Evolutionary conservation across 2,113 vertebrate species (phyloP), one percentile per base, ranked within the genome.

Genomic region (Alces alces): DNA sequence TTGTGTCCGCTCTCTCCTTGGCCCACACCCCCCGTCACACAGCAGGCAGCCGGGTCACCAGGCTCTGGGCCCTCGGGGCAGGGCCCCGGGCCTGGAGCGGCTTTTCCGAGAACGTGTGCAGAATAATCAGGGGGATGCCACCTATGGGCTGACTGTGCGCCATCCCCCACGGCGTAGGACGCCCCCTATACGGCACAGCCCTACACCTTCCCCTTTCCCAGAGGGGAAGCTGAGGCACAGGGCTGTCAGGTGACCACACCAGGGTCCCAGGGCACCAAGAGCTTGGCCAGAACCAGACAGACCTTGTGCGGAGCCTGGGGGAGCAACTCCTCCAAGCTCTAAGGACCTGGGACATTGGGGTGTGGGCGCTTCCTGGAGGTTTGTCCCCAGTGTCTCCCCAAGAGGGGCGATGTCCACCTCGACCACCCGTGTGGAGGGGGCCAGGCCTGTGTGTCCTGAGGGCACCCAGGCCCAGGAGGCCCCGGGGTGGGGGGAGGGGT

Each of bases 101-200:
- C 47, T 80, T 47, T 43, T 55, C 27, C 2, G 36, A 50, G 50
- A 45, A 60, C 0, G 2, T 14, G 25, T 6, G 33, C 3, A 12
- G 30, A 57, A 30, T 30, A 4, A 21, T 1, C 5, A 15, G 25
- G 14, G 45, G 33, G 39, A 17, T 1, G 58, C 70, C 2, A 6
- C 23, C 50, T 6, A 33, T 1, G 9, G 39, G 60, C 43, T 8
- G 45, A 27, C 66, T 47, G 28, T 0, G 8, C 4, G 21, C 89
- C 17, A 5, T 17, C 3, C 0, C 1, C 10, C 5, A 8, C 36
- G 1, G 14, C 0, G 0, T 15, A 39, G 11, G 57, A n/a, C 3
- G 2, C n/a, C n/a, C 83, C n/a, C 28, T 19, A 1, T 3, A 2
- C 3, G 0, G 33, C 27, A 6, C 9, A 33, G 43, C 1, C 57